These are phyloP conservation scores for Chanos chanos DNA, from an alignment of 2,797 vertebrate species.

Conservation along the genomic window DNA sequence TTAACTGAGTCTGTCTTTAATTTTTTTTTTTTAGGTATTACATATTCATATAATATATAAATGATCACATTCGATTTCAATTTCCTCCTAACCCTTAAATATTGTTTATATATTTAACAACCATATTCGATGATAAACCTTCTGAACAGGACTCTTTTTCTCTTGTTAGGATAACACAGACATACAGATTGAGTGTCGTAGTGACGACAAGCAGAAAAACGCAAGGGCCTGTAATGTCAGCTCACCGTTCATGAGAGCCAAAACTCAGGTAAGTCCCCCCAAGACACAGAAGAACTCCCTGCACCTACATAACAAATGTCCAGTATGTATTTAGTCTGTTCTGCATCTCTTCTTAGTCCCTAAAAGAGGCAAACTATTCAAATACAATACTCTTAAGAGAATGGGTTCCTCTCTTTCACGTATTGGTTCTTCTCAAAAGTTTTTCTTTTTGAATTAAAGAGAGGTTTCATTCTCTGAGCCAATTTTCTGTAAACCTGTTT, in stretches of 20 bases:
- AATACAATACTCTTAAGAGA: too few relatives aligned
- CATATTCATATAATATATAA: too few relatives aligned
- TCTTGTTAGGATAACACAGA: slow-evolving; percentile 80
- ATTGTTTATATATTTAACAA: too few relatives aligned
- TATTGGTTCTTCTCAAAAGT: neutral
- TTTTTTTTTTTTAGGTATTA: too few relatives aligned
- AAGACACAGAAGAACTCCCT: neutral
- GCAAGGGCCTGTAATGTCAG: slow-evolving; percentile 87
- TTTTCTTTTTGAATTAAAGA: too few relatives aligned
- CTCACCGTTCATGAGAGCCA: slow-evolving; percentile 88
- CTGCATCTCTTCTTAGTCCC: neutral
- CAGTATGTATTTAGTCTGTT: neutral
- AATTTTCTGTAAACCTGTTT: too few relatives aligned
- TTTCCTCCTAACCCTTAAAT: too few relatives aligned
- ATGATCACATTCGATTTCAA: too few relatives aligned
- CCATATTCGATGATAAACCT: too few relatives aligned
- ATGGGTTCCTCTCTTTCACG: too few relatives aligned
- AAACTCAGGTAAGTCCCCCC: slow-evolving; percentile 75
- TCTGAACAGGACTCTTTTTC: neutral
- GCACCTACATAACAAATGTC: neutral
- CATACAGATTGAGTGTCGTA: slow-evolving; percentile 82
- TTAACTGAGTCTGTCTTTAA: too few relatives aligned
- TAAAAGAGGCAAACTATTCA: too few relatives aligned
- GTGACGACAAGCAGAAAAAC: slow-evolving; percentile 67
- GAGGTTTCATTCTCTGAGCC: neutral